A percentile compares a stretch with the other conserved stretches of the same genome.
Evolutionary conservation across 2,888 invertebrate species (phyloP).

Genomic region (Caenorhabditis angaria): DNA sequence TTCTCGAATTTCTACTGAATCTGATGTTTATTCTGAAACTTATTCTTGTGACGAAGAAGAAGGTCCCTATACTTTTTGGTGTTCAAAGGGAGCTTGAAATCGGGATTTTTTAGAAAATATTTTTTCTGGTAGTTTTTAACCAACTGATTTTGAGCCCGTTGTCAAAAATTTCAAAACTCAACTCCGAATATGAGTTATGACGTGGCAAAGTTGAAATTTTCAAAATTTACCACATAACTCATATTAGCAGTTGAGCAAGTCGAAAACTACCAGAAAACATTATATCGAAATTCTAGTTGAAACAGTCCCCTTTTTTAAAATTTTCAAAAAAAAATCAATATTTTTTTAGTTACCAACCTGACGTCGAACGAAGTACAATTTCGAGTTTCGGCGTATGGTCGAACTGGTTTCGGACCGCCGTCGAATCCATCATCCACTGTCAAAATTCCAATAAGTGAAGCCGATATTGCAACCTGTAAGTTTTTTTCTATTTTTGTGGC

Average conservation of each 20-base stretch:
- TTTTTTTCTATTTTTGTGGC: not conserved
- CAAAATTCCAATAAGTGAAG: conserved; percentile 50
- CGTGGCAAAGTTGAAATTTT: no score
- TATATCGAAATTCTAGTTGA: no score
- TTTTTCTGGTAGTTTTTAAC: no score
- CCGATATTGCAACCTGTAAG: conserved; percentile 39
- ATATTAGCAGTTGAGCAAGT: no score
- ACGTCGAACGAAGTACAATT: conserved; percentile 64
- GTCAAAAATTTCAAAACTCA: no score
- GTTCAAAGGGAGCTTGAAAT: not conserved
- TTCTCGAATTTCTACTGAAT: not conserved
- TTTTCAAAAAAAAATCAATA: not conserved
- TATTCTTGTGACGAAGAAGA: not conserved
- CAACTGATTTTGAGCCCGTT: no score
- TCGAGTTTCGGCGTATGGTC: conserved; percentile 70
- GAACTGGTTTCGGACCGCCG: conserved; percentile 69
- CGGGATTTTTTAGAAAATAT: no score
- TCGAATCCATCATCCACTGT: conserved; percentile 65
- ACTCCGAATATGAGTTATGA: no score
- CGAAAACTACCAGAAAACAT: no score
- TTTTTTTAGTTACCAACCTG: conserved; percentile 53
- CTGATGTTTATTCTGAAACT: not conserved
- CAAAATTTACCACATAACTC: no score
- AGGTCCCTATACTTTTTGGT: no score
- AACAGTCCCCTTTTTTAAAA: conserved; percentile 7